phyloP scores from a whole-genome alignment of 2,888 invertebrate genomes.

The Chaitophorus viminalis region DNA sequence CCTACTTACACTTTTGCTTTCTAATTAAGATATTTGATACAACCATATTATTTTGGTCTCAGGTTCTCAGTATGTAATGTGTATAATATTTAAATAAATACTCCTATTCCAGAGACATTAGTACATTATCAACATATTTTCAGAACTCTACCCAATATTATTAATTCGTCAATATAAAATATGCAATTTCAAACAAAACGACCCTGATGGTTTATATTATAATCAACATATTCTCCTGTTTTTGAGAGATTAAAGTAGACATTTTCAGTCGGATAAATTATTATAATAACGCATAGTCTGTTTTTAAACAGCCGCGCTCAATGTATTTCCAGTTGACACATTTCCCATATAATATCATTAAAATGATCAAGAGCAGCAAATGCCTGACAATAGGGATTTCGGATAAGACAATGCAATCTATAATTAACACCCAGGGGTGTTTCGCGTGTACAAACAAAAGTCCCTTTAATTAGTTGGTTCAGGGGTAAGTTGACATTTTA shows the following conservation, averaged over 20 bases:
- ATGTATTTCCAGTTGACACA: slow-evolving; percentile 13
- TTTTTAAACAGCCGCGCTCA: neutral
- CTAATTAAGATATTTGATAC: too few relatives aligned
- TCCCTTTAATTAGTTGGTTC: slow-evolving; percentile 53
- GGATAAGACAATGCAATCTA: slow-evolving; percentile 44
- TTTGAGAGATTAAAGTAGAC: slow-evolving; percentile 3
- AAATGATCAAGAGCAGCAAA: slow-evolving; percentile 29
- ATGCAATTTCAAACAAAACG: too few relatives aligned
- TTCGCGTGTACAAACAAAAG: slow-evolving; percentile 45
- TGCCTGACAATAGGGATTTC: slow-evolving; percentile 44
- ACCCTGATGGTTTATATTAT: neutral
- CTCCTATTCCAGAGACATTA: too few relatives aligned
- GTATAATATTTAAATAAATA: too few relatives aligned
- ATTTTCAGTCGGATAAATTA: neutral
- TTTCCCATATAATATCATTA: slow-evolving; percentile 31
- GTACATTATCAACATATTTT: too few relatives aligned
- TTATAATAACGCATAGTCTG: neutral
- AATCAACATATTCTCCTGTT: neutral
- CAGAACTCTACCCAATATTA: too few relatives aligned
- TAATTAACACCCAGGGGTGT: slow-evolving; percentile 52
- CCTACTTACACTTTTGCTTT: too few relatives aligned
- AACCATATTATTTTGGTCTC: too few relatives aligned
- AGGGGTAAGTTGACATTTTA: slow-evolving; percentile 41
- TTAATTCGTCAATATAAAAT: too few relatives aligned
- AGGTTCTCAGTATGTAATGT: too few relatives aligned